Percentiles rank a stretch among this genome's conserved stretches.
phyloP scores from a whole-genome alignment of 2,888 invertebrate species.

The Dusona sp. region DNA sequence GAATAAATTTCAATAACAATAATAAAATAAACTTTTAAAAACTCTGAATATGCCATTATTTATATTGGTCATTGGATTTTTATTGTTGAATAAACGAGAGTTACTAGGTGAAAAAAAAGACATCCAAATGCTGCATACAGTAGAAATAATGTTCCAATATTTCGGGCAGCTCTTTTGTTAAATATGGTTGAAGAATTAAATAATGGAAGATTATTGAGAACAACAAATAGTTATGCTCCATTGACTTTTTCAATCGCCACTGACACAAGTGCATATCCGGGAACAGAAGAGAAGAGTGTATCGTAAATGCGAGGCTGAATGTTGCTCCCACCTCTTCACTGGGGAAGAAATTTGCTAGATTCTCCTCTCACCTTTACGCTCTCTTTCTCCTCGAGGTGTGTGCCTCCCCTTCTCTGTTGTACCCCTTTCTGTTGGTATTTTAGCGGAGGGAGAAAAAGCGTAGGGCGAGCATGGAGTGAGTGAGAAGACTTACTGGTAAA shows the following conservation, averaged over 20 bases:
- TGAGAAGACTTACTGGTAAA: constrained; percentile 17
- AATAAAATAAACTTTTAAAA: neutral
- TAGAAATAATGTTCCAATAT: neutral
- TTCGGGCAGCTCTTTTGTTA: neutral
- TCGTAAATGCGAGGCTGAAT: constrained; percentile 9
- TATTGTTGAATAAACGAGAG: neutral
- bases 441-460: constrained; percentile 5
- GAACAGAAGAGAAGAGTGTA: constrained; percentile 54
- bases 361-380: constrained; percentile 65
- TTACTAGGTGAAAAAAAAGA: neutral
- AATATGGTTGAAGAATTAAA: neutral
- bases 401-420: constrained; percentile 57
- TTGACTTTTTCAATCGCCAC: neutral
- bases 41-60: neutral
- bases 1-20: neutral
- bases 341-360: constrained; percentile 49
- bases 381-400: constrained; percentile 62
- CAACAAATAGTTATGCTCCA: neutral
- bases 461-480: constrained; percentile 33
- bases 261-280: constrained; percentile 40
- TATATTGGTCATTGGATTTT: neutral
- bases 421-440: constrained; percentile 51
- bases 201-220: neutral
- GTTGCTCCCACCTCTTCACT: constrained; percentile 22
- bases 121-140: neutral